Evolutionary conservation across 2,113 vertebrate species (phyloP).

Genomic region (Phainopepla nitens): DNA sequence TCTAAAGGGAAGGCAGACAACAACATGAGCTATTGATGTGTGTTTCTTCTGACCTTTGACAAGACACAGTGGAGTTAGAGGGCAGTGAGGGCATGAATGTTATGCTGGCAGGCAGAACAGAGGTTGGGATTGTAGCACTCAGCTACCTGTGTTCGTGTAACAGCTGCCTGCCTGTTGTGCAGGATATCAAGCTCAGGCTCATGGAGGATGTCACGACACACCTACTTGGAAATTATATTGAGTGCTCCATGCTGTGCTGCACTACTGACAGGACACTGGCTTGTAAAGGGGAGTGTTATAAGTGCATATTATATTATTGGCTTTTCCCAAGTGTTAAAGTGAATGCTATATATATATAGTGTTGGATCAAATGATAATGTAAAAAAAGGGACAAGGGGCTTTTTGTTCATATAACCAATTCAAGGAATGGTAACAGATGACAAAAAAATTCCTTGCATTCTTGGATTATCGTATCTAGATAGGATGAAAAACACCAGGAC

Average conservation of each 20-base stretch:
- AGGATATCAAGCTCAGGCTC: background rate
- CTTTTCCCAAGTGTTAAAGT: no score
- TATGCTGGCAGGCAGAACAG: background rate
- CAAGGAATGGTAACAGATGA: no score
- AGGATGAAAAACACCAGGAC: no score
- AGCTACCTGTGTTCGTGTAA: no score
- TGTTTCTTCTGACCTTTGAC: background rate
- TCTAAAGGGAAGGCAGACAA: background rate
- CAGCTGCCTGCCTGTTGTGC: background rate
- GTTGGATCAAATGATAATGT: no score
- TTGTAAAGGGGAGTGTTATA: background rate
- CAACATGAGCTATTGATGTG: background rate
- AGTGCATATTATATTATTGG: no score
- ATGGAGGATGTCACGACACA: rapidly evolving
- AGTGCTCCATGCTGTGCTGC: rapidly evolving
- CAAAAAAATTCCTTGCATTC: no score
- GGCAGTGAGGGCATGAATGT: background rate
- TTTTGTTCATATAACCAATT: no score
- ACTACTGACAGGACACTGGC: background rate
- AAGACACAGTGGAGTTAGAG: background rate
- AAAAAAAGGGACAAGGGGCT: no score
- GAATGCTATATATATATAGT: no score
- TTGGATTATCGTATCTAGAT: no score
- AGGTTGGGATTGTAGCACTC: background rate
- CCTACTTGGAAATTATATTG: background rate